Base-by-base conservation (phyloP, 2,113 vertebrate genomes). In the Gambusia holbrooki region DNA sequence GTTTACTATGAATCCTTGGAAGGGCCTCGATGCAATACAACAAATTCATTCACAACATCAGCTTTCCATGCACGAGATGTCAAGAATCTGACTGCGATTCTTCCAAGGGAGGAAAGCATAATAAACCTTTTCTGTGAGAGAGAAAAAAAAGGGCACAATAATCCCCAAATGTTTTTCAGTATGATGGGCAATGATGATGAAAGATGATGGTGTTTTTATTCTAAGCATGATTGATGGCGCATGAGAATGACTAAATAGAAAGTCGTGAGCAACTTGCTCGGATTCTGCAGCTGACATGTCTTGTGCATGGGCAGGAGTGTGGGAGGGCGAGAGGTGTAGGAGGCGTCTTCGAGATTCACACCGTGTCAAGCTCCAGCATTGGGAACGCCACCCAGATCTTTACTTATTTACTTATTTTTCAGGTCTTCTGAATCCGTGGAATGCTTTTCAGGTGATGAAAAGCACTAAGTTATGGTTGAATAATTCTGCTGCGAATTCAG, bases 311-410 rank as follows among this genome's bases (percentile, higher is more conserved):
- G 90, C 81, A 25, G 78, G 66, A 58, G 4, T 28, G 87, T 87
- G 28, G 87, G 92, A 90, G 85, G 91, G 89, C 90, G 92, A 90
- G 88, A 91, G 88, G 84, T 87, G 91, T 91, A 74, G 90, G 89
- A 91, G 88, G 89, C 79, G 90, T 73, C 84, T 61, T 76, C 29
- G 32, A 86, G 85, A 88, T 89, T 83, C 84, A 84, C 88, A 86
- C 79, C 42, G 62, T 89, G 89, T 91, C 92, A 90, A 85, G 79
- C 84, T 84, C 82, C 80, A 51, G 63, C 82, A 67, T 84, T 29
- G 58, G 74, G 90, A 76, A 89, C 84, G 84, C 82, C 90, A 75
- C 80, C 73, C 78, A 51, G 74, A 70, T 82, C 69, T 75, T 74
- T 61, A 22, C 66, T 66, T 40, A 3, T 35, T 6, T 48, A 48